Evolutionary conservation across 2,888 invertebrate genomes (phyloP), one percentile per base, ranked within the genome.

Genomic region (Linyphia triangularis): DNA sequence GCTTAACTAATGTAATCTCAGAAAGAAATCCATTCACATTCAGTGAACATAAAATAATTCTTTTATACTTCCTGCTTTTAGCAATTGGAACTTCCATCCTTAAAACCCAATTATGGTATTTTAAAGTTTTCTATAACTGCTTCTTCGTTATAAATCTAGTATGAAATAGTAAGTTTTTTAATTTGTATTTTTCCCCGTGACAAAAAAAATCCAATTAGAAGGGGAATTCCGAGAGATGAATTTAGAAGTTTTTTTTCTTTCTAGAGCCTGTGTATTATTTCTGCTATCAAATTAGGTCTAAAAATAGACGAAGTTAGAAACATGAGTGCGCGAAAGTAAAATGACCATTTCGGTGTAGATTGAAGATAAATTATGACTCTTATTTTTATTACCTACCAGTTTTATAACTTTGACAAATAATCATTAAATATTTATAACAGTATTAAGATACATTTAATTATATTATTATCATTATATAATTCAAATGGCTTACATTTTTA

Each of bases 201-300:
- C 5, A 67, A 16, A 30, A 28, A 22, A 69, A 69, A 69, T 69
- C 69, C 69, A 69, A 69, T 69, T 69, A 69, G n/a, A 69, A 19
- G 26, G 22, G n/a, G 19, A 22, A 51, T 51, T 16, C 5, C n/a
- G 16, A 51, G 51, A 51, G 33, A 13, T n/a, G 51, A 16, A 51
- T 51, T 51, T 51, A 51, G n/a, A 2, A n/a, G 1, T 16, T 51
- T 51, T 51, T 51, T 51, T n/a, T 1, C 51, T 16, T n/a, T 1
- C 51, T 16, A 5, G 51, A 51, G 16, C 51, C n/a, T 51, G 5
- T 5, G 51, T 16, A 51, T 69, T 69, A 69, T 37, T 10, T 22
- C 19, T 19, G 33, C 33, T 37, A 37, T 33, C 69, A 69, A 37
- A 69, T 69, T 33, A 37, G 19, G 37, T 40, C 69, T 30, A 33